These are phyloP conservation scores for Hymenopus coronatus DNA, from an alignment of 2,888 invertebrate genomes.

Conservation along the genomic window DNA sequence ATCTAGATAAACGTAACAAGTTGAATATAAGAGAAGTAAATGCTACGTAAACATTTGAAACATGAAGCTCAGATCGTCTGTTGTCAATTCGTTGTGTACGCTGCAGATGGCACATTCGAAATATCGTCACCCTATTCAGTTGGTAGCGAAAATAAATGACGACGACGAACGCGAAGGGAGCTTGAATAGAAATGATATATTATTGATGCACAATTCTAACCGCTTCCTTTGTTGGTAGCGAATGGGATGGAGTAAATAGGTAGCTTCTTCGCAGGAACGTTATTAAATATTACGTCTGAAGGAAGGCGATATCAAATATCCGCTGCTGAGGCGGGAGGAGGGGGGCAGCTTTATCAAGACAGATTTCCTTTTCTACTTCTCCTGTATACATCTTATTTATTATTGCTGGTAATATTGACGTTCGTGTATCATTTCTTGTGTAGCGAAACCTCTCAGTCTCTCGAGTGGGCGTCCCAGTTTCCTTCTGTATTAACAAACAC, in stretches of 20 bases:
- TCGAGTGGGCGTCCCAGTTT: not conserved
- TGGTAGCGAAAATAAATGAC: not conserved
- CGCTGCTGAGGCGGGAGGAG: not conserved
- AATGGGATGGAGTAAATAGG: slow-evolving; percentile 22
- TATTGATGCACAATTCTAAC: slow-evolving; percentile 21
- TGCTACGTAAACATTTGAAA: not conserved
- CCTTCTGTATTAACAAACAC: no score
- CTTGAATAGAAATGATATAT: slow-evolving; percentile 16
- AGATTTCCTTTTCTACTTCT: not conserved
- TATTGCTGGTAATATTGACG: not conserved
- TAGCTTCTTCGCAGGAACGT: not conserved
- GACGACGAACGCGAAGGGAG: not conserved
- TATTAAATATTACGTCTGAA: slow-evolving; percentile 13
- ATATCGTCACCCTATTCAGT: not conserved
- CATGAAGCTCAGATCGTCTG: not conserved
- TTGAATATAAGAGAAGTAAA: not conserved
- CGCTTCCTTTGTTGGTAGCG: slow-evolving; percentile 13
- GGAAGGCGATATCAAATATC: slow-evolving; percentile 15
- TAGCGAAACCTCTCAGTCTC: not conserved
- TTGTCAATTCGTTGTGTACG: not conserved
- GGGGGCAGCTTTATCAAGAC: not conserved
- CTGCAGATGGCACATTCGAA: not conserved
- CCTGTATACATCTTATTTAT: not conserved
- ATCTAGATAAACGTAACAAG: no score
- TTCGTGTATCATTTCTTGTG: not conserved